Percentiles rank a stretch among this genome's conserved stretches.
phyloP scores from a whole-genome alignment of 2,797 vertebrate species.

The Lerista edwardsae region DNA sequence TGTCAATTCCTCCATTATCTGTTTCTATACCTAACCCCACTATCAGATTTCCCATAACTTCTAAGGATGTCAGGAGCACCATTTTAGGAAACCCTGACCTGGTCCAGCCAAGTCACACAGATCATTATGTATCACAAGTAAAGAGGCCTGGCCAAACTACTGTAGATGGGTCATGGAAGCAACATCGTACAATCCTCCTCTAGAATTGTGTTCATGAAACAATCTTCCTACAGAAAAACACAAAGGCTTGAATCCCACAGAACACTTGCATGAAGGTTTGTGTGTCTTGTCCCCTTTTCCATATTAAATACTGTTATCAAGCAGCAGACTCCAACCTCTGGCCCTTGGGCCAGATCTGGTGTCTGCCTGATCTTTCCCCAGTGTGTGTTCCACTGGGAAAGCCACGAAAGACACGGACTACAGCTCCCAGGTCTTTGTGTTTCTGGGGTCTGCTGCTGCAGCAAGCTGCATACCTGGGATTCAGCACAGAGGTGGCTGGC shows the following conservation, averaged over 20 bases:
- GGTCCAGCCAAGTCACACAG: background rate
- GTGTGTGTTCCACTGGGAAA: no score
- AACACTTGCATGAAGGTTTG: background rate
- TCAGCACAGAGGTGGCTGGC: no score
- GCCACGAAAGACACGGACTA: no score
- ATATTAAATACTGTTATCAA: background rate
- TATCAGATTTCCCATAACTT: background rate
- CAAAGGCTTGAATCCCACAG: background rate
- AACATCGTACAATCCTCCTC: background rate
- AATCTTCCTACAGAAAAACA: accelerated
- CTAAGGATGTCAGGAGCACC: background rate
- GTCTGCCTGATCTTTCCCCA: no score
- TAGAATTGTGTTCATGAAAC: background rate
- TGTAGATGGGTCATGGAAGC: background rate
- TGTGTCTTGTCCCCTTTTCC: background rate
- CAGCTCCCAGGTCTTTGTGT: no score
- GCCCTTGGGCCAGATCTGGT: no score
- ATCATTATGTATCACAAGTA: background rate
- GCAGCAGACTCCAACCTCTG: no score
- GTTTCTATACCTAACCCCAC: background rate
- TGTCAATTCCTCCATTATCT: background rate
- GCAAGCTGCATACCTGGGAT: no score
- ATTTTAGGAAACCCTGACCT: background rate
- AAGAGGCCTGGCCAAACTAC: background rate
- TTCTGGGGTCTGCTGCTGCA: no score